Evolutionary conservation across 2,113 vertebrate genomes (phyloP), one percentile per base, ranked within the genome.

Genomic region (Larimichthys crocea): DNA sequence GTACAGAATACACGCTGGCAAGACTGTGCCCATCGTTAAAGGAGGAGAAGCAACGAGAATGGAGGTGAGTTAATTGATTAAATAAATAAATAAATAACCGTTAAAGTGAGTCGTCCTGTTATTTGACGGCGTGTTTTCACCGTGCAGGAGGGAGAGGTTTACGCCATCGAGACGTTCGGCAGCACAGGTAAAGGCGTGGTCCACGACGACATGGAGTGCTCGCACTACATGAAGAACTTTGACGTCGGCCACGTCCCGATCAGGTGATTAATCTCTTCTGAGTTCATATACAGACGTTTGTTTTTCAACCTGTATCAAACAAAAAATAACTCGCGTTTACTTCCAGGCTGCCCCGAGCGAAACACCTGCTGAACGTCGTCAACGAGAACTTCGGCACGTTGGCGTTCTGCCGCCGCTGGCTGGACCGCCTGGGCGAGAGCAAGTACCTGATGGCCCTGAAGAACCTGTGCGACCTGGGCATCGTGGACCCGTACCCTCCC

Each of bases 201-300:
- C 61, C 98, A 99, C n/a, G 99, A 99, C 50, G 99, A 99, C 88
- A 99, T 99, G 99, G 99, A 99, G 88, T 99, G 99, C 87, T 99
- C 99, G 24, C 99, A 99, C 92, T 99, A 99, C 60, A 99, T 99
- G 99, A 99, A 99, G 91, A 99, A 99, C 94, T 99, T 99, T 35
- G 99, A 99, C 81, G 96, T 99, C 52, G 99, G 99, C 74, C 98
- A 99, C n/a, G 98, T 99, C 82, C 98, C 99, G 80, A 99, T 99
- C 94, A 98, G 98, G 99, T 26, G 26, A 26, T 26, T 1, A 26
- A 26, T 26, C 26, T 26, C 26, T 26, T 26, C 26, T 26, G 26
- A 26, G 26, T 26, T 26, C 26, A 2, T 26, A 26, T 26, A 26
- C 26, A 26, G 26, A 26, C 3, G 26, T 26, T 26, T 26, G 26